Evolutionary conservation across 2,797 vertebrate species (phyloP), one percentile per base, ranked within the genome.

Genomic region (Heliangelus exortis): DNA sequence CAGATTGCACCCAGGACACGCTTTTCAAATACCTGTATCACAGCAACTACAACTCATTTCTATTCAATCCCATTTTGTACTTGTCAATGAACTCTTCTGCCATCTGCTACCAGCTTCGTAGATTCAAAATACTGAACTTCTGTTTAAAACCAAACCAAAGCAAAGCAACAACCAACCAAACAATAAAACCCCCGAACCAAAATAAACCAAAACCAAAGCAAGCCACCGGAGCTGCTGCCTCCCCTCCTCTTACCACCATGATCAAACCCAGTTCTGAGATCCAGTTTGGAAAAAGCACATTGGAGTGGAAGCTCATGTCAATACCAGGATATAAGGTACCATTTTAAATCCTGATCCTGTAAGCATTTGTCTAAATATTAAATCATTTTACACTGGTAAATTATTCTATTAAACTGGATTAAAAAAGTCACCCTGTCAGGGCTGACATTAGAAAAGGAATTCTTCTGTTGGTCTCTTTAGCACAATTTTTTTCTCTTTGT

Each of bases 21-120:
- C 10, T 1, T 55, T 58, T 58, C 61, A 17, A 67, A 33, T 19
- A 19, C 0, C 1, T 6, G 15, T 3, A 50, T 20, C 67, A 14
- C 63, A 53, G 10, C n/a, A 67, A 31, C 53, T 12, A 31, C 6
- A 53, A 36, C 57, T 68, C 36, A 12, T 7, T 33, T 53, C 55
- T 54, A 17, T 23, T 63, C 57, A 39, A 20, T 10, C 51, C 54
- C 55, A 9, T 25, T 20, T 14, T 29, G 55, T 14, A 33, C 3
- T 0, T 13, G 39, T 41, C 71, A 51, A 73, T 68, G 29, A 50
- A 55, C 23, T 28, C 43, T 41, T 22, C 28, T 36, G 17, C 36
- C 53, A 53, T 10, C 47, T 12, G 43, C 51, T 55, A 75, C 16
- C 39, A 67, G 15, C 39, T 47, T 45, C n/a, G 34, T 63, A 31